Conservation (phyloP, 2,888 invertebrate genomes). For the Diabrotica balteata region DNA sequence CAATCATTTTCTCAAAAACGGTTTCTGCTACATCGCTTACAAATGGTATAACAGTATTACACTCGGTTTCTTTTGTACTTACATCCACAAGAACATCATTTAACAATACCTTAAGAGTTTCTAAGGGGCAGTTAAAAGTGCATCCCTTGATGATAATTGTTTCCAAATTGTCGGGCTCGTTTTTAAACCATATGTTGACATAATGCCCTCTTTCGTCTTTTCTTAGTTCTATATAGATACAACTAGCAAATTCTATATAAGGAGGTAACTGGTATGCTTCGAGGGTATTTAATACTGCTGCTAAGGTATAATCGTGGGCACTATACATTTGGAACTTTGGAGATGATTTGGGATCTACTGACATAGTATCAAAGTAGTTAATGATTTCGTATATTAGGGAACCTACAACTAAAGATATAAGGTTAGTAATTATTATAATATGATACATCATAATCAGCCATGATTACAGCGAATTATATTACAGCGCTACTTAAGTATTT, state of each 20-base stretch:
- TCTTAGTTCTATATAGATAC: slow-evolving; percentile 72
- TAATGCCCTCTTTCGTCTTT: slow-evolving; percentile 2
- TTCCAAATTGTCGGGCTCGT: slow-evolving; percentile 11
- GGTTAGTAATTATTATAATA: too few species aligned
- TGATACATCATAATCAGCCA: too few species aligned
- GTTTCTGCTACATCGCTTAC: too few species aligned
- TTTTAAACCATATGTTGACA: slow-evolving; percentile 29
- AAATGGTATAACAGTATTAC: background rate
- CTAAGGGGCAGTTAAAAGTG: slow-evolving; percentile 21
- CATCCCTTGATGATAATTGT: slow-evolving; percentile 27
- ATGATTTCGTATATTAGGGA: slow-evolving; percentile 10
- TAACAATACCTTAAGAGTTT: slow-evolving; percentile 13
- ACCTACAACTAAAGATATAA: slow-evolving; percentile 18
- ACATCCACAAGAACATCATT: slow-evolving; percentile 4
- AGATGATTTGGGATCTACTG: slow-evolving; percentile 4
- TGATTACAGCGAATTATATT: too few species aligned
- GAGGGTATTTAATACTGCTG: slow-evolving; percentile 71
- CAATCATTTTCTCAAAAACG: too few species aligned
- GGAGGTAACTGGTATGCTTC: slow-evolving; percentile 67
- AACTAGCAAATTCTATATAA: slow-evolving; percentile 70
- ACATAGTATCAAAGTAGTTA: slow-evolving; percentile 13
- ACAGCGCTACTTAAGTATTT: too few species aligned
- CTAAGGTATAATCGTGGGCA: slow-evolving; percentile 64
- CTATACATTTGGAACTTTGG: slow-evolving; percentile 71
- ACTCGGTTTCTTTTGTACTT: slow-evolving; percentile 11